phyloP scores from a whole-genome alignment of 2,888 invertebrate species.

The Camptogramma bilineatum region DNA sequence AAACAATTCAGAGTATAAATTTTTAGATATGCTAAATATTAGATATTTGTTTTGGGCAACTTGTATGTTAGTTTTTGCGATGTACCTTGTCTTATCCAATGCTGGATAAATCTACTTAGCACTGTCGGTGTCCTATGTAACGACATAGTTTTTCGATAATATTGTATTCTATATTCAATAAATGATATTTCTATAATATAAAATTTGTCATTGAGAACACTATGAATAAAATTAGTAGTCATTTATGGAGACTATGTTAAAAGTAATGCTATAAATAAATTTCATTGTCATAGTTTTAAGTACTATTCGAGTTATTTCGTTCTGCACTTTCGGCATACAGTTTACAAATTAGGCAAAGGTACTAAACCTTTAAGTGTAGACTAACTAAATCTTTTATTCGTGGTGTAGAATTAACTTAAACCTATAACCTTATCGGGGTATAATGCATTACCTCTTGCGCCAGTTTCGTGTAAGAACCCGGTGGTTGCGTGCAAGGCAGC shows the following conservation, averaged over 20 bases:
- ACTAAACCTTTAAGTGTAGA: conserved; percentile 72
- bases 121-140: conserved; percentile 81
- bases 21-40: conserved; percentile 74
- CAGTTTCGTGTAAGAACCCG: conserved; percentile 50
- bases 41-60: conserved; percentile 72
- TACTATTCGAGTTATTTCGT: conserved; percentile 78
- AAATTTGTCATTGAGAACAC: conserved; percentile 82
- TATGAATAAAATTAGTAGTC: conserved; percentile 77
- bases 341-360: conserved; percentile 76
- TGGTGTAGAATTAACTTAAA: conserved; percentile 78
- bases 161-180: conserved; percentile 84
- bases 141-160: conserved; percentile 83
- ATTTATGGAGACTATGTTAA: conserved; percentile 78
- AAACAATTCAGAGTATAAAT: conserved; percentile 80
- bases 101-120: conserved; percentile 75
- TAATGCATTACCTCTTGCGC: conserved; percentile 63
- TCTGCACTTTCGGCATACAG: conserved; percentile 82
- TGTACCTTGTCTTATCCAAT: conserved; percentile 72
- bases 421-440: conserved; percentile 67
- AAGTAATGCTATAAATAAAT: conserved; percentile 79
- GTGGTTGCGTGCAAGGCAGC: conserved; percentile 55
- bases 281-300: conserved; percentile 84
- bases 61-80: conserved; percentile 73
- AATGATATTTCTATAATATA: conserved; percentile 83
- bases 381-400: conserved; percentile 76